Conservation (phyloP, 2,888 invertebrate genomes). For the Germaria angustata region DNA sequence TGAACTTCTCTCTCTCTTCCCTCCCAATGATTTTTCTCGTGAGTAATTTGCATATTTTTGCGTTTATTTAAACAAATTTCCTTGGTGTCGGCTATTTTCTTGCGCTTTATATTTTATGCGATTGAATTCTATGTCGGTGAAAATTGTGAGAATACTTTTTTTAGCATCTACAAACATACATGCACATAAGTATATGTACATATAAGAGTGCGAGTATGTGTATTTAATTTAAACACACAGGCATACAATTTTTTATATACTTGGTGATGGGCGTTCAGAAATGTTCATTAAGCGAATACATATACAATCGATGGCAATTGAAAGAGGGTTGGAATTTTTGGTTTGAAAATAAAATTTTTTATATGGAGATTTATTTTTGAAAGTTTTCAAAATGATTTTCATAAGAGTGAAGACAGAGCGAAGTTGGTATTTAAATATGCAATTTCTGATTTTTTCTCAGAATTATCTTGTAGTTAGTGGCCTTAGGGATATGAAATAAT, state of each 20-base stretch:
- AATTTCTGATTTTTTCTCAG: too few relatives aligned
- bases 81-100: slow-evolving; percentile 13
- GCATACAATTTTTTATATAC: slow-evolving; percentile 8
- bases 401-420: too few relatives aligned
- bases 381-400: too few relatives aligned
- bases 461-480: too few relatives aligned
- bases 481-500: too few relatives aligned
- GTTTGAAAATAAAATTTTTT: neutral
- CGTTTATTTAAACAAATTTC: slow-evolving; percentile 38
- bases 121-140: slow-evolving; percentile 67
- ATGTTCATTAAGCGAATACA: neutral
- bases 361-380: neutral
- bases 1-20: neutral
- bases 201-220: too few relatives aligned
- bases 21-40: slow-evolving; percentile 6
- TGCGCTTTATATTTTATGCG: slow-evolving; percentile 37
- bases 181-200: neutral
- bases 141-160: slow-evolving; percentile 47
- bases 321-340: neutral
- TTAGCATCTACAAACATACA: neutral
- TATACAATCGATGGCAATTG: slow-evolving; percentile 24
- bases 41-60: slow-evolving; percentile 45
- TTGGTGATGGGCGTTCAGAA: slow-evolving; percentile 15
- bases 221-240: too few relatives aligned
- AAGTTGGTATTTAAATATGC: too few relatives aligned